Conservation (phyloP, 2,113 vertebrate species). For the Dasyornis broadbenti region DNA sequence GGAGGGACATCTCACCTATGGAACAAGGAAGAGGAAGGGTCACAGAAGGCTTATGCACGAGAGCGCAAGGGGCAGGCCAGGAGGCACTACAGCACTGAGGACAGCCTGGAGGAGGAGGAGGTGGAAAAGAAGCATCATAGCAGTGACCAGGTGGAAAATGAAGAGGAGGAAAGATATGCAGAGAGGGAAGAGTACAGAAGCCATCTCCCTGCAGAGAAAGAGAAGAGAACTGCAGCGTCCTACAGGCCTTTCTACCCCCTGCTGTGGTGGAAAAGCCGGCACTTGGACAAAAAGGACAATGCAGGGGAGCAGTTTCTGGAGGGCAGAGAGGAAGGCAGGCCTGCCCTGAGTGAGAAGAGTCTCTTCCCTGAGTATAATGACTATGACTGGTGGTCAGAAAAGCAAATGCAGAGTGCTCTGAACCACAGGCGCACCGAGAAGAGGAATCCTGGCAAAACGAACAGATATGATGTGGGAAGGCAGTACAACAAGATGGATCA, state of each 20-base stretch:
- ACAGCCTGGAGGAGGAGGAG: conserved; percentile 27
- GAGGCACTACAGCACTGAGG: conserved; percentile 20
- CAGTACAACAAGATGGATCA: conserved; percentile 78
- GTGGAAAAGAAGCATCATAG: conserved; percentile 29
- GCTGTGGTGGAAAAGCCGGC: conserved; percentile 75
- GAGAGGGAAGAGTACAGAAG: conserved; percentile 33
- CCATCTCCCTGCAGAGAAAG: conserved; percentile 8
- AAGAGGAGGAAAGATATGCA: not conserved
- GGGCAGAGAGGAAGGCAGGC: conserved; percentile 50
- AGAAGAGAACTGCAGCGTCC: conserved; percentile 73
- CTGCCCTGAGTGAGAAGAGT: conserved; percentile 33
- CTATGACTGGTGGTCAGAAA: conserved; percentile 76
- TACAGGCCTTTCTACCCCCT: conserved; percentile 75
- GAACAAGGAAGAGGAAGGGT: conserved; percentile 13
- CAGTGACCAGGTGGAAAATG: conserved; percentile 17
- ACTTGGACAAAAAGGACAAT: conserved; percentile 54
- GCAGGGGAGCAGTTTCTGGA: conserved; percentile 36
- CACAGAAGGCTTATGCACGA: not conserved
- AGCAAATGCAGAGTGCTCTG: conserved; percentile 58
- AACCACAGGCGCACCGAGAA: conserved; percentile 50
- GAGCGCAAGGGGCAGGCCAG: conserved; percentile 35
- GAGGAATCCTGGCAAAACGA: not conserved
- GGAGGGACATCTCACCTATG: not conserved
- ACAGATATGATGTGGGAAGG: conserved; percentile 51
- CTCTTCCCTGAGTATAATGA: conserved; percentile 69